Evolutionary conservation across 2,888 invertebrate species (phyloP).

Genomic region (Sesamia inferens): DNA sequence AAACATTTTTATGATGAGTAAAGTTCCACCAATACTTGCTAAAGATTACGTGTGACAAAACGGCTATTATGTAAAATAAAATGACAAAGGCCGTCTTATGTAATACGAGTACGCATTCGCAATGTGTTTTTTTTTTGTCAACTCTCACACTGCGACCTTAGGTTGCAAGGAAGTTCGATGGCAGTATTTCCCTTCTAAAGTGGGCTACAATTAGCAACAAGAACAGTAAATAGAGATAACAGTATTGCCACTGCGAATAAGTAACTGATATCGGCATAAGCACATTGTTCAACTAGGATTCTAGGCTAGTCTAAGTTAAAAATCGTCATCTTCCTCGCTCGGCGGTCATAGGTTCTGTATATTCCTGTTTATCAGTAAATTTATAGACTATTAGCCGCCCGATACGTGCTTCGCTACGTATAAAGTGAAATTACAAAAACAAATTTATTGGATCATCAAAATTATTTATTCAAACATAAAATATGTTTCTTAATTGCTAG

Average conservation of each 20-base stretch:
- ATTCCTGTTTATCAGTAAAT: neutral
- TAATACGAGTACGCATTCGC: constrained; percentile 44
- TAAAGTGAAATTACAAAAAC: no score
- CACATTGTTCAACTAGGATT: neutral
- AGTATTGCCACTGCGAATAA: constrained; percentile 24
- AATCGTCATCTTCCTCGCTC: neutral
- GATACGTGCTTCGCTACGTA: no score
- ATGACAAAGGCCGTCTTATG: constrained; percentile 62
- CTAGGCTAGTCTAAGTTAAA: neutral
- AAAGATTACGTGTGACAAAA: constrained; percentile 64
- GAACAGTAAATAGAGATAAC: constrained; percentile 17
- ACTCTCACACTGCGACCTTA: constrained; percentile 51
- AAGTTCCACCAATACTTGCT: constrained; percentile 36
- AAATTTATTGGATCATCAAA: no score
- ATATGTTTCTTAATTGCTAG: no score
- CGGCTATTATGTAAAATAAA: constrained; percentile 60
- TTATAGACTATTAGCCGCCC: no score
- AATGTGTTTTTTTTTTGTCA: constrained; percentile 56
- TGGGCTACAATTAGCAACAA: constrained; percentile 43
- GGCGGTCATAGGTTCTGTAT: neutral
- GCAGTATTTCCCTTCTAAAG: constrained; percentile 59
- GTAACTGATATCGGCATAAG: neutral
- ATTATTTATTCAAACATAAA: no score
- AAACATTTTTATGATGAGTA: constrained; percentile 23
- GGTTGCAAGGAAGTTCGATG: constrained; percentile 51